Base-by-base conservation (phyloP, 2,888 invertebrate genomes). In the Malthinus seriepunctatus region DNA sequence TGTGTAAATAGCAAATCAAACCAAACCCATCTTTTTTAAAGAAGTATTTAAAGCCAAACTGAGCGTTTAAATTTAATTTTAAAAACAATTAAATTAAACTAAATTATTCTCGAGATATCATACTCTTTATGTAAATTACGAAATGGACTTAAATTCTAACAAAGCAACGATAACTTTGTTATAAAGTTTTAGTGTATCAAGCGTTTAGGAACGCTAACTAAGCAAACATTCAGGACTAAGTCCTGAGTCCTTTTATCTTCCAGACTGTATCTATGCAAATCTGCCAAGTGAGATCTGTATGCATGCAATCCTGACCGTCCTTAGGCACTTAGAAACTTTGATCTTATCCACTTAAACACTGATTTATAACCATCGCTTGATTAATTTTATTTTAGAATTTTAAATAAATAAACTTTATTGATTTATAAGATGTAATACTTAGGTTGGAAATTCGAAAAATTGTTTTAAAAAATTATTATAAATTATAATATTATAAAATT, bases 261-360 rank as follows among this genome's bases (percentile, higher is more conserved):
- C 53, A 61, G 61, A 63, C 60, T 63, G 64, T 66, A 66, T 64
- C 64, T 66, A 66, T 66, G 66, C 66, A 66, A 66, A 66, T 66
- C 60, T 44, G 53, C 51, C 60, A 57, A 56, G 62, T 62, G 56
- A 56, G 58, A 62, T 62, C 62, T 62, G 62, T 63, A 63, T 66
- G 66, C 64, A 64, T 63, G 54, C 62, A 51, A 51, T 57, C 54
- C 54, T 35, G 52, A 60, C 57, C 56, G 61, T 64, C 60, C 63
- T 65, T 62, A 59, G 63, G 56, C 61, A 62, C 56, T 63, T 63
- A 59, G 53, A 60, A 65, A 65, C 64, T 63, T 63, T 64, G 58
- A 62, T 62, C 62, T 54, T 49, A 51, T 23, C 51, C 48, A 7
- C 58, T 52, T 35, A 8, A 38, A 33, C 47, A 45, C 49, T 53